These are phyloP conservation scores for Dipus sagitta DNA, from an alignment of 2,797 vertebrate species.

Conservation along the genomic window DNA sequence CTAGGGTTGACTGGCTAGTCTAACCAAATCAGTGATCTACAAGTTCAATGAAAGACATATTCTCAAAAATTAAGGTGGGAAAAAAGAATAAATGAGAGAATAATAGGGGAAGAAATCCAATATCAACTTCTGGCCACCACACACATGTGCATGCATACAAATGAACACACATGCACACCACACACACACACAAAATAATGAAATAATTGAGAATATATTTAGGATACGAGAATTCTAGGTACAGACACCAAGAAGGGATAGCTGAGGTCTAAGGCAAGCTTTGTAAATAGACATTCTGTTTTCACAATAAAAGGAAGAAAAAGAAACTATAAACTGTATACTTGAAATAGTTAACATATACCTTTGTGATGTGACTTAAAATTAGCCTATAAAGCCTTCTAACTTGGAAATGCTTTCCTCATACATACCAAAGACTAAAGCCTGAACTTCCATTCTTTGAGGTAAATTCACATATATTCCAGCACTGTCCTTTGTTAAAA, in stretches of 20 bases:
- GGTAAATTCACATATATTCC: slow-evolving; percentile 22
- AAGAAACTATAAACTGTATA: slow-evolving; percentile 31
- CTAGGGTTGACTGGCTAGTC: too few species aligned
- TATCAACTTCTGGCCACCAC: too few species aligned
- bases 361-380: not conserved
- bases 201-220: slow-evolving; percentile 49
- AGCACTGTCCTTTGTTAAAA: slow-evolving; percentile 16
- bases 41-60: too few species aligned
- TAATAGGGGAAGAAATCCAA: too few species aligned
- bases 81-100: too few species aligned
- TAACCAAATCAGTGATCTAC: too few species aligned
- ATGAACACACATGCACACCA: too few species aligned
- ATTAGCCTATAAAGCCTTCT: not conserved
- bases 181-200: not conserved
- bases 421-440: not conserved
- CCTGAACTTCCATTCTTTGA: not conserved
- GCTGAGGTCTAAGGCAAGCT: not conserved
- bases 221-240: slow-evolving; percentile 5
- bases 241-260: not conserved
- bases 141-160: too few species aligned
- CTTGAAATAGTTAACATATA: not conserved
- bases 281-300: slow-evolving; percentile 6
- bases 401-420: slow-evolving; percentile 44
- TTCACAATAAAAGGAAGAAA: slow-evolving; percentile 38
- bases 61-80: too few species aligned